Base-by-base conservation (phyloP, 2,888 invertebrate species). In the Polymixis flavicincta region DNA sequence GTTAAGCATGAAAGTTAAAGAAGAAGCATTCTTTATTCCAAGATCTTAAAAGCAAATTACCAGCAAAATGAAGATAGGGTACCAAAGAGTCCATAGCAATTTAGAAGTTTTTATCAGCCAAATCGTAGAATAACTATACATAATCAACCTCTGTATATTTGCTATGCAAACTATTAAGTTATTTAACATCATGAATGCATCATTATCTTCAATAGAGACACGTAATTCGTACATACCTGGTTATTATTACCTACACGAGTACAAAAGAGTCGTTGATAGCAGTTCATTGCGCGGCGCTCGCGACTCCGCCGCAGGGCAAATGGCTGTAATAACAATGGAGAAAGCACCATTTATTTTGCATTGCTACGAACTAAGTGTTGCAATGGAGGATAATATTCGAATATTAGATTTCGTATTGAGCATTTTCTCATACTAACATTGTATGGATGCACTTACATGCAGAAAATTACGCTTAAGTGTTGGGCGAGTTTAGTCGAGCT, bases 271-370 rank as follows among this genome's bases (percentile, higher is more conserved):
- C 86, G 74, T 82, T 86, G 86, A 86, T 82, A 84, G 84, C 74
- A 78, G 82, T 76, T 84, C 78, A 79, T 80, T 82, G 86, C 78
- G 76, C 77, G 79, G 81, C 48, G 80, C 69, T 65, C 79, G 78
- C 76, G 85, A 82, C 78, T 83, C 72, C 52, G 77, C 82, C 82
- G 68, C 81, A 78, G 81, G 87, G 78, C 64, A 80, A 87, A 86
- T 87, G 76, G 81, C 65, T 61, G 74, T 74, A 83, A 83, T 88
- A 88, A 87, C 87, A 88, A 87, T 88, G 69, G 85, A 83, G 87
- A 85, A 85, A 88, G 87, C 78, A 83, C 78, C 86, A 86, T 85
- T 86, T 87, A 83, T 85, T 88, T 80, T 82, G 85, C 88, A 87
- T 86, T 73, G 83, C 85, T 76, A 83, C 74, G 73, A 80, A 87